Percentiles rank a stretch among this genome's conserved stretches.
Evolutionary conservation across 2,113 vertebrate species (phyloP).

Genomic region (Zapus hudsonius): DNA sequence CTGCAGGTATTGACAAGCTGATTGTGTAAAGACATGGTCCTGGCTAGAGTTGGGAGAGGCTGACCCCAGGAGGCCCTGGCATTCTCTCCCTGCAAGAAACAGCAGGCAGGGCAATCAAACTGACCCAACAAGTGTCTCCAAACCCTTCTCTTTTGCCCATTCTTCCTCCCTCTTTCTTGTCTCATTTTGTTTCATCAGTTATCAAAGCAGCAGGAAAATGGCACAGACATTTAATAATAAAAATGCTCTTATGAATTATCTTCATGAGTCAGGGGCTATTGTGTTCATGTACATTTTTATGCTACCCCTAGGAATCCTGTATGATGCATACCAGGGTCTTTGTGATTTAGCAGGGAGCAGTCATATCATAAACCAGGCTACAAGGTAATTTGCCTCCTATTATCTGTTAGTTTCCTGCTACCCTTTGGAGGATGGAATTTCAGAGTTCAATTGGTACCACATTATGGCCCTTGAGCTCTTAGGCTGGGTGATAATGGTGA

Average conservation of each 20-base stretch:
- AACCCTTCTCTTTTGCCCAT: background rate
- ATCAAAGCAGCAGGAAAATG: background rate
- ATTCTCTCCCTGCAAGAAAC: background rate
- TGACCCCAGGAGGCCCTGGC: background rate
- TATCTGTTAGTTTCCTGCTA: background rate
- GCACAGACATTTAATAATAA: background rate
- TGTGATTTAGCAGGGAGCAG: background rate
- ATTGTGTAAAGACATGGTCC: background rate
- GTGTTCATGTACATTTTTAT: background rate
- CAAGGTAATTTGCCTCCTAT: background rate
- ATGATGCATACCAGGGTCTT: background rate
- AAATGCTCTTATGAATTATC: background rate
- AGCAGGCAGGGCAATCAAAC: background rate
- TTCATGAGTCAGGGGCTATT: background rate
- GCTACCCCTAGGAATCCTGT: background rate
- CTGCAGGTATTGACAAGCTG: accelerated
- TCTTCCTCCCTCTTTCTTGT: background rate
- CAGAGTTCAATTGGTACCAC: background rate
- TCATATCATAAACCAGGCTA: background rate
- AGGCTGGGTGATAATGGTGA: background rate
- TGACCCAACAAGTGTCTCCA: background rate
- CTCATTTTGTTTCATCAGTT: background rate
- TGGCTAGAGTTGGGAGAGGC: background rate
- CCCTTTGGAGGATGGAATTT: no score
- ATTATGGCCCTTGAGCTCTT: background rate